Base-by-base conservation (phyloP, 2,888 invertebrate species). In the Anagyrus pseudococci region DNA sequence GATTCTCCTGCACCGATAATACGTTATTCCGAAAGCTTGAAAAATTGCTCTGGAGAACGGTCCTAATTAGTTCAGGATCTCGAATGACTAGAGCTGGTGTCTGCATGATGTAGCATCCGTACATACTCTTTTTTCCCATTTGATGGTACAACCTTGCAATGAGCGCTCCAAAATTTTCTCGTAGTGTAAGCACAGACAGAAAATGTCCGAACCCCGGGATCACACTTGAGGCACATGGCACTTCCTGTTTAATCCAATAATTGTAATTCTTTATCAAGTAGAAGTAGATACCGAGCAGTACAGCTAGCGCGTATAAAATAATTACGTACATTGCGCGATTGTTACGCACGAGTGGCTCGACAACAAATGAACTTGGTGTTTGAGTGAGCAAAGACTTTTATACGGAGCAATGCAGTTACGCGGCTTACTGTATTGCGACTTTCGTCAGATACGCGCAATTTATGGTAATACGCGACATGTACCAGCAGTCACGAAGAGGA, bases 81-180 rank as follows among this genome's bases (percentile, higher is more conserved):
- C 41, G 41, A 15, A 41, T 41, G 41, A 41, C 7, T 4, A 41
- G 41, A 4, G n/a, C 41, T 4, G 41, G 41, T 4, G 41, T 41
- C n/a, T 41, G 41, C 4, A 41, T 6, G n/a, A 41, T 4, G 41
- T n/a, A 41, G 41, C 41, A 41, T 8, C 41, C 41, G 41, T 17
- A 17, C 67, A 69, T 64, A 29, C 66, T 68, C 8, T 1, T 6
- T 2, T 7, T 8, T 2, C 40, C 55, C 20, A 41, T 46, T 2
- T 44, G 2, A 0, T 55, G 10, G 22, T 69, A 68, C 7, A 58
- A n/a, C 13, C 7, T 55, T 8, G 25, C 20, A 1, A 25, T 2
- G 8, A 29, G 23, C 2, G n/a, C 13, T 1, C 10, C 2, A 3
- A 50, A 2, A 26, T 43, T 58, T 8, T 58, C 43, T 8, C 22